These are phyloP conservation scores for Tenthredo livida DNA, from an alignment of 2,888 invertebrate genomes.

Conservation along the genomic window DNA sequence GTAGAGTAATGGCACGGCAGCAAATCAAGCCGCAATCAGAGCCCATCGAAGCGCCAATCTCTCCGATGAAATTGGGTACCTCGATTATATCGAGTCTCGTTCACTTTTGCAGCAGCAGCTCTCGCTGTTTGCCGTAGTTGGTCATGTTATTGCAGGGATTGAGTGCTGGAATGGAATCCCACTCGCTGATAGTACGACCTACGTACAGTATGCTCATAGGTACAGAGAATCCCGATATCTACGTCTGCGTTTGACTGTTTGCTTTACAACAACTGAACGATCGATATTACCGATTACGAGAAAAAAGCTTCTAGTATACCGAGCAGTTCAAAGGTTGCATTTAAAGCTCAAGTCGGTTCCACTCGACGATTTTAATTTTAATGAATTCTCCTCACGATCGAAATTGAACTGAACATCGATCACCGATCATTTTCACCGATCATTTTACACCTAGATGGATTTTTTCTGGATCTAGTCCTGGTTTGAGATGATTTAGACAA, in stretches of 20 bases:
- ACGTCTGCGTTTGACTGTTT: not conserved
- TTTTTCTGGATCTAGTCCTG: too few relatives aligned
- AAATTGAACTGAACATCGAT: not conserved
- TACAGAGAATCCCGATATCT: not conserved
- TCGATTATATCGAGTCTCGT: constrained; percentile 48
- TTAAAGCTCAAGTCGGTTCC: not conserved
- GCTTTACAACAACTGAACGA: constrained; percentile 7
- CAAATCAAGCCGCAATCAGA: constrained; percentile 51
- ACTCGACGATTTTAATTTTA: not conserved
- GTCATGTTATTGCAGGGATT: constrained; percentile 49
- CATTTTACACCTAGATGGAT: too few relatives aligned
- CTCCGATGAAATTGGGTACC: constrained; percentile 47
- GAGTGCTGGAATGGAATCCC: constrained; percentile 46
- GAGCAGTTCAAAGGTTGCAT: not conserved
- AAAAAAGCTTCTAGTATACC: constrained; percentile 9
- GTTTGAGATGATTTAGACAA: too few relatives aligned
- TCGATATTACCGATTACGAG: constrained; percentile 17
- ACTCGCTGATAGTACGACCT: constrained; percentile 26
- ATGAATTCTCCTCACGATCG: not conserved
- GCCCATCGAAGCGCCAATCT: constrained; percentile 47
- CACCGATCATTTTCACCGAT: too few relatives aligned
- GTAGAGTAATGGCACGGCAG: constrained; percentile 24
- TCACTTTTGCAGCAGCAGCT: constrained; percentile 45
- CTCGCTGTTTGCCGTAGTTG: constrained; percentile 40
- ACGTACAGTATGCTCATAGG: not conserved